Base-by-base conservation (phyloP, 2,113 vertebrate genomes). In the Coreoperca whiteheadi region DNA sequence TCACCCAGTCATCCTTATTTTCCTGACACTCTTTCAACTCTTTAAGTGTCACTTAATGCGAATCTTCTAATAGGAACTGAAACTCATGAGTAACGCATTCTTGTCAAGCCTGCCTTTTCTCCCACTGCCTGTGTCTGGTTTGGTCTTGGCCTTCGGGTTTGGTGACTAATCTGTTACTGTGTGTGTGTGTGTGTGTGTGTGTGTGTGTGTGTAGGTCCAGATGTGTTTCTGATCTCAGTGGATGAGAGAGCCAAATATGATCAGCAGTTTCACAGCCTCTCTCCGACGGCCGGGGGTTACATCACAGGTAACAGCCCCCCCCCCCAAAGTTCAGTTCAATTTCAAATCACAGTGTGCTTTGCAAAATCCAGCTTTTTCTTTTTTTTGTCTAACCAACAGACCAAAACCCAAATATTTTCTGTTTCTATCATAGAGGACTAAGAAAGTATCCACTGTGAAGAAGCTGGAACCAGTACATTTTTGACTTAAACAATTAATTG, bases 241-340 rank as follows among this genome's bases (percentile, higher is more conserved):
- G 98, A 99, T 82, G 98, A 99, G 89, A 95, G 98, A 96, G 96
- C 96, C 20, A 99, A 99, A 93, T 96, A 99, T 93, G 98, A 99
- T 91, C 98, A 99, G 74, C 98, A 99, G 94, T 99, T 99, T 93
- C 98, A 97, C 82, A 98, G 97, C 92, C 95, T 99, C 92, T 95
- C 98, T 92, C 98, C 97, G 72, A 96, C 94, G 18, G 93, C 95
- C 63, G 95, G 97, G 79, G 98, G 98, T 90, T 98, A 97, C 91
- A 99, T 99, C 92, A 99, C 98, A 94, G 98, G 98, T 99, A 91
- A 87, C 53, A 0, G 4, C 4, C 30, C 32, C 25, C 23, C 15
- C 20, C 23, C 10, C 15, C 23, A n/a, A n/a, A n/a, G n/a, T n/a
- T n/a, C 2, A 7, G 56, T 28, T 57, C 56, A 59, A 23, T 23